Base-by-base conservation (phyloP, 2,797 vertebrate species). In the Acanthurus tractus region DNA sequence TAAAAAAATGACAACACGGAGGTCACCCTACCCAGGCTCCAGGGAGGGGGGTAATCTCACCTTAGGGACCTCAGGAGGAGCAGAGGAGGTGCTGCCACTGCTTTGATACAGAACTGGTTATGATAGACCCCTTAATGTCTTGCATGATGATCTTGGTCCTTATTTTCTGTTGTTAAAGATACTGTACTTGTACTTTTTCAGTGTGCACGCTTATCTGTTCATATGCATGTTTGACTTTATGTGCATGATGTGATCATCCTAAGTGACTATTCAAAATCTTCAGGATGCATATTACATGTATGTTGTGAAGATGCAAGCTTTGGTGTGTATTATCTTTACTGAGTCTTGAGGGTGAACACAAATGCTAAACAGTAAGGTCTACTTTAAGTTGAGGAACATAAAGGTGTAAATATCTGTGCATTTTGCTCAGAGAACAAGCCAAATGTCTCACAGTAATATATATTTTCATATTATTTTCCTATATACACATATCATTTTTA, bases 51-150 rank as follows among this genome's bases (percentile, higher is more conserved):
- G 52, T 50, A 81, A 69, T 76, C 63, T 82, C 69, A 69, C 53
- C 40, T 67, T 61, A 58, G 42, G 25, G n/a, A 12, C 64, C 14
- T 63, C 74, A 63, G 65, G 70, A 38, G 85, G 67, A 76, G 38
- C 42, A 67, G 83, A 86, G 55, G 65, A 81, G 87, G 79, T 86
- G 82, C 59, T 66, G 75, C 55, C 34, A 1, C 75, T 45, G 62
- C 18, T 44, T 69, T 49, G 12, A 40, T 22, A 34, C 6, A 17
- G 42, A 38, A 45, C 2, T 11, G 22, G 69, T 66, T 79, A 67
- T 20, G n/a, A 34, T 34, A 34, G 29, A 34, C 29, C 5, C 6
- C 29, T 34, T 34, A 34, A 34, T 46, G 66, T 68, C 36, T 50
- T 76, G 77, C 79, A 86, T 81, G 77, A 56, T 38, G 45, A 38